phyloP scores from a whole-genome alignment of 2,888 invertebrate species.

The Spatulosminthurus flaviceps region DNA sequence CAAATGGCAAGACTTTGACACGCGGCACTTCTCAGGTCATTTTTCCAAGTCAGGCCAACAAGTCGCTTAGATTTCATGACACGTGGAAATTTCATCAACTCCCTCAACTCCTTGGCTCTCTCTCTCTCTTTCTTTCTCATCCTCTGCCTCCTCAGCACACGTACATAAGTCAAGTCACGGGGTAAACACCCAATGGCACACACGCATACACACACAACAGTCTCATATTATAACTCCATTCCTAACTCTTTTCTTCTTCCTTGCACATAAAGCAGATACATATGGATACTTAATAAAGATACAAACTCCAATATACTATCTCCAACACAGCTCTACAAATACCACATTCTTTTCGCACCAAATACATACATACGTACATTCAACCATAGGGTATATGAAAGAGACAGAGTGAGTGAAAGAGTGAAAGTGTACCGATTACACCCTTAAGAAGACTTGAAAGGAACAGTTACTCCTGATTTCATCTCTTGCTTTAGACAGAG shows the following conservation, averaged over 20 bases:
- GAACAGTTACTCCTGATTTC: slow-evolving; percentile 23
- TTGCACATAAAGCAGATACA: too few species aligned
- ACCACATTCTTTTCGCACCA: too few species aligned
- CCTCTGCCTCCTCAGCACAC: not conserved
- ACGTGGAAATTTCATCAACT: slow-evolving; percentile 51
- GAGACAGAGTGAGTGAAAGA: not conserved
- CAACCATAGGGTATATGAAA: not conserved
- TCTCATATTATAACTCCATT: too few species aligned
- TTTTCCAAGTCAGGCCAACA: slow-evolving; percentile 47
- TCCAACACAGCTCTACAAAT: too few species aligned
- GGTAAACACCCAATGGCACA: slow-evolving; percentile 9
- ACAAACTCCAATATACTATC: too few species aligned
- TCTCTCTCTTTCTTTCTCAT: not conserved
- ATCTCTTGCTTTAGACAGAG: not conserved
- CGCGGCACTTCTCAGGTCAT: slow-evolving; percentile 46
- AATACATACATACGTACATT: not conserved
- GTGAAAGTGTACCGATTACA: slow-evolving; percentile 19
- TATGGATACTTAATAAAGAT: too few species aligned
- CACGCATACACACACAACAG: not conserved
- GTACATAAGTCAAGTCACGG: slow-evolving; percentile 5
- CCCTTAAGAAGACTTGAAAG: slow-evolving; percentile 22
- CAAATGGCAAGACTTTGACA: slow-evolving; percentile 44
- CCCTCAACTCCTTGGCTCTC: slow-evolving; percentile 11
- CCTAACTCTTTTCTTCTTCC: too few species aligned
- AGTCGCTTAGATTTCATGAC: slow-evolving; percentile 48